Conservation (phyloP, 1,140 invertebrate species). For the Drosophila seguyi region DNA sequence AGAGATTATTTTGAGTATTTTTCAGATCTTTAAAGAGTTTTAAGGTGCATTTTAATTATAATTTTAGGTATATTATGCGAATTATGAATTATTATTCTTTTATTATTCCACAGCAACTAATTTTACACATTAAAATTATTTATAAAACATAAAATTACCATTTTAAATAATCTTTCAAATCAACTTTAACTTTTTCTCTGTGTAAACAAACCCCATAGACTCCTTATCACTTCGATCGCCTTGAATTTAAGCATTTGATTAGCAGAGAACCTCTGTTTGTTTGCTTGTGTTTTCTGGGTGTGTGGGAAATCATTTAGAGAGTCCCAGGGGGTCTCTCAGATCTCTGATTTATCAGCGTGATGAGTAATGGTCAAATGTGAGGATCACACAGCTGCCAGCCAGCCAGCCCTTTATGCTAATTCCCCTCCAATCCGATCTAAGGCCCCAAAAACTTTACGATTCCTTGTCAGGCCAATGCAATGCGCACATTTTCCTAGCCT, state of each 20-base stretch:
- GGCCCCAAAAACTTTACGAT: conserved; percentile 2
- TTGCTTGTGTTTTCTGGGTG: conserved; percentile 29
- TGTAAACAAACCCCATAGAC: background rate
- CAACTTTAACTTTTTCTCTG: background rate
- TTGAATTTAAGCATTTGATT: conserved; percentile 70
- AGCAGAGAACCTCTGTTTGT: conserved; percentile 17
- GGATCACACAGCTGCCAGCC: conserved; percentile 43
- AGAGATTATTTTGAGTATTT: background rate
- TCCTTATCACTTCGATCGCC: conserved; percentile 59
- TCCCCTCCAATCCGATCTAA: background rate
- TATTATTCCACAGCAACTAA: no score
- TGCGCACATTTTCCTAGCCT: conserved; percentile 20
- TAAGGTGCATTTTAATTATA: background rate
- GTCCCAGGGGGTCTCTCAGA: conserved; percentile 15
- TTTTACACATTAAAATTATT: background rate
- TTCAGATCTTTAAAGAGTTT: background rate
- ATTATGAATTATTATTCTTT: no score
- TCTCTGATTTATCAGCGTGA: conserved; percentile 46
- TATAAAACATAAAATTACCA: background rate
- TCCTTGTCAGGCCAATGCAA: conserved; percentile 9
- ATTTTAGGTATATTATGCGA: background rate
- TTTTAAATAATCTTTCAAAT: background rate
- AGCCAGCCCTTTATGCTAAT: conserved; percentile 36
- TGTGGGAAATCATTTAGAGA: conserved; percentile 67
- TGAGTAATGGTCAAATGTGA: conserved; percentile 58